Base-by-base conservation (phyloP, 2,888 invertebrate genomes). In the Philaethria dido region DNA sequence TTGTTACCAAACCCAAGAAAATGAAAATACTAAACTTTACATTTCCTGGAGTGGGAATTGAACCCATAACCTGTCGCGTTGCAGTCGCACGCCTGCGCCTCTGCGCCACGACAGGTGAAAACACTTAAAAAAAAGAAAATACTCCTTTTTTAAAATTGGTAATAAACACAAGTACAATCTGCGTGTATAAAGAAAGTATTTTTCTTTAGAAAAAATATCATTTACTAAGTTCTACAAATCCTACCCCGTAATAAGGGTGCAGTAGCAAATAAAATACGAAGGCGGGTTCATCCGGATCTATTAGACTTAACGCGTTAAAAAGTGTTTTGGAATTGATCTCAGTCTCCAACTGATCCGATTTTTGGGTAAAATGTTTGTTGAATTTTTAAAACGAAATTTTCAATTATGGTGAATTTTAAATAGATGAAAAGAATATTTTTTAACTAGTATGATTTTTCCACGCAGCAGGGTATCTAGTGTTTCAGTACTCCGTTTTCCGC, bases 241-340 rank as follows among this genome's bases (percentile, higher is more conserved):
- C 16, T 16, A 29, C 3, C 1, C 16, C 29, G n/a, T 25, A 29
- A 50, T 52, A 52, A 33, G 42, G 22, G 25, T 25, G 25, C 22
- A 18, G 25, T 42, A 22, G 42, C 57, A 25, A 57, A 42, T n/a
- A 25, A 57, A 39, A 42, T 57, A 14, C 42, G 25, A 42, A 42
- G 42, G 25, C 22, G 42, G 16, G 57, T 25, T 57, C 25, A 57
- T 57, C 25, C 57, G 57, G 57, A 25, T 57, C 42, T 57, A 57
- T 57, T 42, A 20, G 57, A 57, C 25, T 57, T 57, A 57, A 42
- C 42, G 39, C n/a, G 25, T n/a, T 57, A 57, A 42, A 42, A 42
- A 57, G 57, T 25, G 22, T 57, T 57, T 16, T n/a, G 57, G 16
- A 57, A 39, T 5, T 13, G 42, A 16, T 57, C 42, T 22, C 39